Percentiles rank a stretch among this genome's conserved stretches.
Evolutionary conservation across 2,888 invertebrate genomes (phyloP).

Genomic region (Calliphora vomitoria): DNA sequence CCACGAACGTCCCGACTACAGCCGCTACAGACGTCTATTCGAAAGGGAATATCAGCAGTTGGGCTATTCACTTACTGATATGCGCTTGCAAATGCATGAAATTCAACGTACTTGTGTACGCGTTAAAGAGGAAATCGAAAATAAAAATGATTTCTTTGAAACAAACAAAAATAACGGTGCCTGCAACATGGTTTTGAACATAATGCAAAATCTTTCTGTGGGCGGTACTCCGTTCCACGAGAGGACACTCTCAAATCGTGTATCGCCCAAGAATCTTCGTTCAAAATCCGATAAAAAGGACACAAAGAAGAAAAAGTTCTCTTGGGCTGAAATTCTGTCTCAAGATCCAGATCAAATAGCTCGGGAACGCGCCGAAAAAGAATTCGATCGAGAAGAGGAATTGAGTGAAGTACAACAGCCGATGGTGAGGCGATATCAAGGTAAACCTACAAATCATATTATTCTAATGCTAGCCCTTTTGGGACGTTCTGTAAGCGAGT

Average conservation of each 20-base stretch:
- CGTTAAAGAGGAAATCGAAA: conserved; percentile 81
- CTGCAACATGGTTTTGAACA: conserved; percentile 77
- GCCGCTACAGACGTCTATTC: conserved; percentile 89
- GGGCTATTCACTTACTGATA: conserved; percentile 80
- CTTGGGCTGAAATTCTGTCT: conserved; percentile 84
- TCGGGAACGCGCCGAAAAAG: conserved; percentile 84
- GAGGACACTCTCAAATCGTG: conserved; percentile 82
- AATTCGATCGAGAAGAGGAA: conserved; percentile 83
- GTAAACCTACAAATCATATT: conserved; percentile 84
- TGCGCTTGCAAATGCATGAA: conserved; percentile 81
- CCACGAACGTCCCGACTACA: conserved; percentile 91
- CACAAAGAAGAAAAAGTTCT: conserved; percentile 82
- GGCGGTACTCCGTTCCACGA: conserved; percentile 83
- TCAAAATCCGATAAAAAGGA: conserved; percentile 85
- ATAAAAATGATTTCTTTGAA: conserved; percentile 84
- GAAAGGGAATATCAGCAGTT: conserved; percentile 87
- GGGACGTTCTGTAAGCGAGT: conserved; percentile 78
- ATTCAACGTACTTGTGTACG: conserved; percentile 80
- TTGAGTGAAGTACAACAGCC: conserved; percentile 79
- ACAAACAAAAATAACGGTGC: conserved; percentile 84
- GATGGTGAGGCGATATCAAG: conserved; percentile 81
- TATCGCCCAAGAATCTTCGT: conserved; percentile 88
- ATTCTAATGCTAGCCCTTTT: conserved; percentile 81
- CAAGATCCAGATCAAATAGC: conserved; percentile 85
- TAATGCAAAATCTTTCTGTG: conserved; percentile 80